Evolutionary conservation across 2,797 vertebrate species (phyloP).

Genomic region (Threskiornis aethiopicus): DNA sequence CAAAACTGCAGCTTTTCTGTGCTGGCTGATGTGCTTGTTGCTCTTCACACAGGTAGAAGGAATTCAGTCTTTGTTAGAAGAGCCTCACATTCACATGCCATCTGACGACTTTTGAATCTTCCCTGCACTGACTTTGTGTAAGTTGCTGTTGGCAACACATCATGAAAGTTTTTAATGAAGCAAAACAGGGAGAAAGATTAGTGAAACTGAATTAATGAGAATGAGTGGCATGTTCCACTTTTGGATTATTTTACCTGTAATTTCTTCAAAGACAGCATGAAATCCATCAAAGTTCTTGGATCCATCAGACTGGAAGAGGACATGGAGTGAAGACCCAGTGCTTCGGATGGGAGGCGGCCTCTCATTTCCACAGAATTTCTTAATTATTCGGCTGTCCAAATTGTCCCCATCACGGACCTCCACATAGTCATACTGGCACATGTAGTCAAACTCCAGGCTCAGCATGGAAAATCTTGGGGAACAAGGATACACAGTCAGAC

Average conservation of each 20-base stretch:
- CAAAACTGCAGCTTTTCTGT: neutral
- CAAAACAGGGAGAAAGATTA: constrained; percentile 20
- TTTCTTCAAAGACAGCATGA: constrained; percentile 92
- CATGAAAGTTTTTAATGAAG: constrained; percentile 23
- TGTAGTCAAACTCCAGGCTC: constrained; percentile 88
- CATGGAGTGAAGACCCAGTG: constrained; percentile 86
- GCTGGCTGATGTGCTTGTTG: neutral
- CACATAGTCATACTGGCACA: constrained; percentile 94
- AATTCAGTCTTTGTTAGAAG: neutral
- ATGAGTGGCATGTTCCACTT: neutral
- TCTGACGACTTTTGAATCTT: neutral
- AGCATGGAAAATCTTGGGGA: constrained; percentile 90
- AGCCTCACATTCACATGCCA: neutral
- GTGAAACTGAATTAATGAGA: neutral
- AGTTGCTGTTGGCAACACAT: constrained; percentile 43
- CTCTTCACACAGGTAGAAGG: neutral
- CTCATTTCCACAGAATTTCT: constrained; percentile 91
- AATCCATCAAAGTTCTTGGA: constrained; percentile 98
- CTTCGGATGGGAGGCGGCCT: constrained; percentile 86
- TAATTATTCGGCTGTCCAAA: constrained; percentile 86
- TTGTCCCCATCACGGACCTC: constrained; percentile 92
- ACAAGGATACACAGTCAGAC: neutral
- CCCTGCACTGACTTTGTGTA: neutral
- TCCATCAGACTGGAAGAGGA: constrained; percentile 94
- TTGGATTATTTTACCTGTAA: constrained; percentile 81